Conservation (phyloP, 2,888 invertebrate species). For the Hecatera dysodea region DNA sequence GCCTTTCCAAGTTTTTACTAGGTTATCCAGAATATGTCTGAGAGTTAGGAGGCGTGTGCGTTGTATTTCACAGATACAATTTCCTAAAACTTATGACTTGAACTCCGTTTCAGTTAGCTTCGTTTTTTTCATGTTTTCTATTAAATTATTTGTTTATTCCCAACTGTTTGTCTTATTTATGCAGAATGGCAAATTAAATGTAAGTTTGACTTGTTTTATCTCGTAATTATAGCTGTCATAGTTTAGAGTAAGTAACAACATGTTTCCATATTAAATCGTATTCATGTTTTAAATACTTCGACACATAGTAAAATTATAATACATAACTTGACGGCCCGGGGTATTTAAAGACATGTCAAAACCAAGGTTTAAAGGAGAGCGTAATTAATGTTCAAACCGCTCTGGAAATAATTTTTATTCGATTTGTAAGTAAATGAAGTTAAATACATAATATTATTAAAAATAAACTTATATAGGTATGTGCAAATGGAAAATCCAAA, state of each 20-base stretch:
- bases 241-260: not conserved
- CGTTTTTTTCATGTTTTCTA: conserved; percentile 34
- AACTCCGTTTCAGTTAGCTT: conserved; percentile 39
- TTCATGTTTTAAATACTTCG: not conserved
- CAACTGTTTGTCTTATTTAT: conserved; percentile 39
- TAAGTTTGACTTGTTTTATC: conserved; percentile 54
- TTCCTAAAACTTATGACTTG: not conserved
- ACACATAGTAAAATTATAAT: not conserved
- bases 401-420: too few relatives aligned
- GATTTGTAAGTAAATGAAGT: too few relatives aligned
- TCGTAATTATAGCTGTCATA: conserved; percentile 2
- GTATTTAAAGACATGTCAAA: too few relatives aligned
- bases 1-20: too few relatives aligned
- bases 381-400: too few relatives aligned
- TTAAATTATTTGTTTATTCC: conserved; percentile 47
- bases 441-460: too few relatives aligned
- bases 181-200: conserved; percentile 63
- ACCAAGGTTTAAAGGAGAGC: too few relatives aligned
- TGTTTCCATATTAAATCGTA: not conserved
- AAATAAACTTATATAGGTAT: too few relatives aligned
- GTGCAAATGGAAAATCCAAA: too few relatives aligned
- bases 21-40: too few relatives aligned
- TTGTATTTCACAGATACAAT: not conserved
- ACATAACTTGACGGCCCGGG: too few relatives aligned
- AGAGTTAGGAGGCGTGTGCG: too few relatives aligned